A percentile compares a stretch with the other conserved stretches of the same genome.
phyloP scores from a whole-genome alignment of 1,140 invertebrate genomes.

The Heliconius melpomene region DNA sequence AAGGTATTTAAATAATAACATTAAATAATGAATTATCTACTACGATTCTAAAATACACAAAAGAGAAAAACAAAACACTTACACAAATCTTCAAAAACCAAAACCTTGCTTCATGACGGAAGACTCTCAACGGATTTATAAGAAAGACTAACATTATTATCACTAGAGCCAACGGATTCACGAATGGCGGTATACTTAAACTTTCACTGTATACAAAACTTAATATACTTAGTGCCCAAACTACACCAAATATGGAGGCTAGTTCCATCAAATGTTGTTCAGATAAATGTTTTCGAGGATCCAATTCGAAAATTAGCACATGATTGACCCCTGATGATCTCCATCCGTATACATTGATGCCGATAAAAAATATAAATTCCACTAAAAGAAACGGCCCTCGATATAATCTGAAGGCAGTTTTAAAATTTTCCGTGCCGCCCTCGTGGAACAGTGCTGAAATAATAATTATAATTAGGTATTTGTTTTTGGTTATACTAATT shows the following conservation, averaged over 20 bases:
- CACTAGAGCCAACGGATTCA: slow-evolving; percentile 93
- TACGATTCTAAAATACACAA: too few species aligned
- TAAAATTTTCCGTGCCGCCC: slow-evolving; percentile 86
- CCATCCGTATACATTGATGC: slow-evolving; percentile 99
- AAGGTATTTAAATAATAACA: too few species aligned
- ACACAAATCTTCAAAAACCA: slow-evolving; percentile 90
- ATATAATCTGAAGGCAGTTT: slow-evolving; percentile 92
- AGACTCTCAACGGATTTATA: slow-evolving; percentile 95
- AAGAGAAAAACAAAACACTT: slow-evolving; percentile 67
- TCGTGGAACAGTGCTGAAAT: slow-evolving; percentile 88
- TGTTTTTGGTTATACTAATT: too few species aligned
- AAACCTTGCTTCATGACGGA: slow-evolving; percentile 94
- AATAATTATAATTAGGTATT: slow-evolving; percentile 28
- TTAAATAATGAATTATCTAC: too few species aligned
- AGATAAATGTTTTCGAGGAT: slow-evolving; percentile 97
- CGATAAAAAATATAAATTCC: slow-evolving; percentile 97
- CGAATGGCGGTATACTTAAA: slow-evolving; percentile 94
- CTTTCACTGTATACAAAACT: slow-evolving; percentile 92
- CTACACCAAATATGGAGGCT: slow-evolving; percentile 95
- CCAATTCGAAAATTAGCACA: slow-evolving; percentile 98
- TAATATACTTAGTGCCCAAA: slow-evolving; percentile 94
- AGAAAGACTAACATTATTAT: slow-evolving; percentile 94
- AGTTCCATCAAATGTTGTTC: slow-evolving; percentile 99
- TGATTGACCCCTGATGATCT: slow-evolving; percentile 99
- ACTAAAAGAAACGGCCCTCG: slow-evolving; percentile 96